Conservation (phyloP, 2,113 vertebrate genomes). For the Ageneiosus marmoratus region DNA sequence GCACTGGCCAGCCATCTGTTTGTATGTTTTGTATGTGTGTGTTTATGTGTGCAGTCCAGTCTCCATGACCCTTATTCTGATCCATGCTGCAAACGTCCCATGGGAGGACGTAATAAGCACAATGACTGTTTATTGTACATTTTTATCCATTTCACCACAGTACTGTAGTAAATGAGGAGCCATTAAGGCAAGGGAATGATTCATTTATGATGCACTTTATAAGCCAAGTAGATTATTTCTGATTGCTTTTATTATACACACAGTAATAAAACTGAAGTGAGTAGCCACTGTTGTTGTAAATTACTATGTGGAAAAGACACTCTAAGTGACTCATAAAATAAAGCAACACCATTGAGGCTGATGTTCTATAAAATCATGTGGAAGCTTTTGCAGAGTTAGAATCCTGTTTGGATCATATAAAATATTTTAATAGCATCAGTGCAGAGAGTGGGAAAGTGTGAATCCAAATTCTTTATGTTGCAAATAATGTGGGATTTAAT, state of each 20-base stretch:
- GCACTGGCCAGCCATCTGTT: slow-evolving; percentile 43
- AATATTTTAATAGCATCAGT: not conserved
- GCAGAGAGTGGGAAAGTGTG: not conserved
- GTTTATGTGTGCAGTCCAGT: slow-evolving; percentile 29
- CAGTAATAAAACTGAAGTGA: slow-evolving; percentile 17
- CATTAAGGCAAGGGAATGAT: slow-evolving; percentile 8
- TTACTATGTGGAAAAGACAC: not conserved
- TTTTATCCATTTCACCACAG: not conserved
- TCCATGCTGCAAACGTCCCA: slow-evolving; percentile 34
- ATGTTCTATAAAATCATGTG: not conserved
- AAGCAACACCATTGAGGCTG: not conserved
- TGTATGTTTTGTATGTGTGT: slow-evolving; percentile 37
- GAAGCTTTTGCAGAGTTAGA: not conserved
- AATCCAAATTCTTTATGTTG: not conserved
- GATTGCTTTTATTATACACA: slow-evolving; percentile 11
- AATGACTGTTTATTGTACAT: not conserved
- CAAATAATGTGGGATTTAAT: not conserved
- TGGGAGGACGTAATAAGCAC: slow-evolving; percentile 40
- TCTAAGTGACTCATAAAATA: slow-evolving; percentile 17
- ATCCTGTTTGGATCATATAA: not conserved
- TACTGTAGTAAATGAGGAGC: not conserved
- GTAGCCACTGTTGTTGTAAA: slow-evolving; percentile 6
- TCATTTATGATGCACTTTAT: slow-evolving; percentile 21
- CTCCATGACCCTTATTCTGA: slow-evolving; percentile 40
- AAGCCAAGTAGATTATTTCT: slow-evolving; percentile 15